Conservation (phyloP, 23 tunicate species). For the Corella eumyota region DNA sequence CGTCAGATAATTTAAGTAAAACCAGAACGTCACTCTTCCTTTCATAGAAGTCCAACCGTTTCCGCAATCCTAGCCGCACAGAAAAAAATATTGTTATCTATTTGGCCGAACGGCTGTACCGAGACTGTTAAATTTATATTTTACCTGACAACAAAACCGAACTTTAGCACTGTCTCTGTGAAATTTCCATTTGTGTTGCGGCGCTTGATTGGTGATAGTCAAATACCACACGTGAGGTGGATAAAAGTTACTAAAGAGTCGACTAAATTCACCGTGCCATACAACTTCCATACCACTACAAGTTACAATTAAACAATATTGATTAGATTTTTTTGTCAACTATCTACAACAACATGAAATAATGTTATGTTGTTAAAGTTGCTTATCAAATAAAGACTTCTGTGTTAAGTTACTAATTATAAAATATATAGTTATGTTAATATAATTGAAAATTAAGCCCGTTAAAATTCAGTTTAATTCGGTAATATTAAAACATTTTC, state of each 20-base stretch:
- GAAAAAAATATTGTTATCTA: background rate
- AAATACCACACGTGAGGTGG: conserved; percentile 87
- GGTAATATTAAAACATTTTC: too few species aligned
- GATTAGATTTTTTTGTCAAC: too few species aligned
- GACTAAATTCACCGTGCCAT: conserved; percentile 95
- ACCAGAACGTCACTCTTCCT: conserved; percentile 93
- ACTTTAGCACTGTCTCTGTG: conserved; percentile 96
- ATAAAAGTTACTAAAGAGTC: conserved; percentile 59
- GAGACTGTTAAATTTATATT: background rate
- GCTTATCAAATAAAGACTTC: too few species aligned
- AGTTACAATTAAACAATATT: too few species aligned
- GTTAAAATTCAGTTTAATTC: too few species aligned
- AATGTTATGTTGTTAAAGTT: too few species aligned
- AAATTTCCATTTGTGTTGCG: conserved; percentile 69
- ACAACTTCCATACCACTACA: conserved; percentile 92
- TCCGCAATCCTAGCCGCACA: conserved; percentile 75
- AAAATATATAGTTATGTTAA: too few species aligned
- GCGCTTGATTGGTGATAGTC: conserved; percentile 57
- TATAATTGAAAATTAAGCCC: too few species aligned
- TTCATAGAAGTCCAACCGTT: conserved; percentile 99
- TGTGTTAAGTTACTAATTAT: too few species aligned
- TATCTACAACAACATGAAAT: too few species aligned
- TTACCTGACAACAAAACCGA: conserved; percentile 93
- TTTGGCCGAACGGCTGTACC: background rate
- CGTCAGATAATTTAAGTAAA: conserved; percentile 36